Conservation (phyloP, 2,797 vertebrate genomes). For the Crenichthys baileyi region DNA sequence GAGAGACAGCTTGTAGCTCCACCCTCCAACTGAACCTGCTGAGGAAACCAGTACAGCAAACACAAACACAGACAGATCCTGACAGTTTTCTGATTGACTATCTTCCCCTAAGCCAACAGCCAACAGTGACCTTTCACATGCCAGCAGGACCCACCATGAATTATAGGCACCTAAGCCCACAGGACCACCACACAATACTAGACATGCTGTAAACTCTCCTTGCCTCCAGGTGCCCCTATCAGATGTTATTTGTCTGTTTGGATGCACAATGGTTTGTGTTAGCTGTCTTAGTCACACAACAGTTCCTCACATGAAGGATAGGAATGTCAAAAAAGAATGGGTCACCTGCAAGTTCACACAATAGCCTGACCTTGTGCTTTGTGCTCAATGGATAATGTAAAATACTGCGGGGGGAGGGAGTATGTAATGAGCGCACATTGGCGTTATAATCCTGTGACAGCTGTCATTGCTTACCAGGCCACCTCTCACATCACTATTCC, state of each 20-base stretch:
- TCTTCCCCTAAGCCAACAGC: constrained; percentile 20
- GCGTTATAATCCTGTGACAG: constrained; percentile 10
- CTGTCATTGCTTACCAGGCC: constrained; percentile 12
- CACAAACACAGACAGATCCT: too few relatives aligned
- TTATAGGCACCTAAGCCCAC: constrained; percentile 50
- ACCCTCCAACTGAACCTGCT: too few relatives aligned
- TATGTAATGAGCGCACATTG: constrained; percentile 10
- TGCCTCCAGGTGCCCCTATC: constrained; percentile 72
- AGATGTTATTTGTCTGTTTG: constrained; percentile 61
- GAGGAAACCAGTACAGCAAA: too few relatives aligned
- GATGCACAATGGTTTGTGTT: constrained; percentile 60
- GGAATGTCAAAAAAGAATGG: constrained; percentile 65
- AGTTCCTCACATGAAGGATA: constrained; percentile 65
- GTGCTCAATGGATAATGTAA: constrained; percentile 46
- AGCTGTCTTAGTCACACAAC: constrained; percentile 52
- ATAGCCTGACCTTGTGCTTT: constrained; percentile 50
- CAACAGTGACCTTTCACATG: constrained; percentile 53
- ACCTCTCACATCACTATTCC: constrained; percentile 5
- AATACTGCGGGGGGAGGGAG: constrained; percentile 14
- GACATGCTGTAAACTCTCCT: constrained; percentile 59
- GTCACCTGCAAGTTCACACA: constrained; percentile 62
- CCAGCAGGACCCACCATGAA: constrained; percentile 55
- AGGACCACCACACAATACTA: constrained; percentile 59
- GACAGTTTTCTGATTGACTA: neutral
- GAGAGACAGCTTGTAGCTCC: too few relatives aligned